A percentile compares a stretch with the other conserved stretches of the same genome.
Evolutionary conservation across 2,888 invertebrate species (phyloP).

Genomic region (Cheilosia vernalis): DNA sequence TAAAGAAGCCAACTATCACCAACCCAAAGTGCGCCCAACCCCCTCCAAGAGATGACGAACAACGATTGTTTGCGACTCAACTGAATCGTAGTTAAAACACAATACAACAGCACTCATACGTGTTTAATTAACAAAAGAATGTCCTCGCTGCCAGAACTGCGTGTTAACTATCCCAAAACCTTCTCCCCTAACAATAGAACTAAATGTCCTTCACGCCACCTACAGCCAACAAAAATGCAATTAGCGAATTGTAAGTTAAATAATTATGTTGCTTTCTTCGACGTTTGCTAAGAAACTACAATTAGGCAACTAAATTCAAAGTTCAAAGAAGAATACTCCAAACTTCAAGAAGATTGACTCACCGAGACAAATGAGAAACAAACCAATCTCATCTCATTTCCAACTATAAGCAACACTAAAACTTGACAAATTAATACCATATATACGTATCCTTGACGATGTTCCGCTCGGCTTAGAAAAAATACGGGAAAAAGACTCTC

Average conservation of each 20-base stretch:
- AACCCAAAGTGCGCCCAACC: too few relatives aligned
- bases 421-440: constrained; percentile 27
- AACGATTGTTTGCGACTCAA: too few relatives aligned
- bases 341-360: constrained; percentile 49
- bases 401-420: background rate
- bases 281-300: constrained; percentile 8
- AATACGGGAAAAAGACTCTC: background rate
- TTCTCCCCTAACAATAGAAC: background rate
- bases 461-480: constrained; percentile 10
- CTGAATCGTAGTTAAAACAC: too few relatives aligned
- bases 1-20: too few relatives aligned
- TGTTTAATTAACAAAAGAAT: background rate
- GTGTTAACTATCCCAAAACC: background rate
- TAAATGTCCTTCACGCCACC: constrained; percentile 29
- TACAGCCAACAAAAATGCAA: constrained; percentile 60
- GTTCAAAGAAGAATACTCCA: constrained; percentile 46
- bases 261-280: background rate
- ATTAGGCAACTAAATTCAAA: constrained; percentile 50
- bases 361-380: constrained; percentile 50
- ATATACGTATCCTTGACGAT: constrained; percentile 24
- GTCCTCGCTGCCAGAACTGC: background rate
- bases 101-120: too few relatives aligned
- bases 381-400: constrained; percentile 13
- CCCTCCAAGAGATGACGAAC: too few relatives aligned
- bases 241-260: constrained; percentile 44